Base-by-base conservation (phyloP, 2,888 invertebrate genomes). In the Ectropis crepuscularia region DNA sequence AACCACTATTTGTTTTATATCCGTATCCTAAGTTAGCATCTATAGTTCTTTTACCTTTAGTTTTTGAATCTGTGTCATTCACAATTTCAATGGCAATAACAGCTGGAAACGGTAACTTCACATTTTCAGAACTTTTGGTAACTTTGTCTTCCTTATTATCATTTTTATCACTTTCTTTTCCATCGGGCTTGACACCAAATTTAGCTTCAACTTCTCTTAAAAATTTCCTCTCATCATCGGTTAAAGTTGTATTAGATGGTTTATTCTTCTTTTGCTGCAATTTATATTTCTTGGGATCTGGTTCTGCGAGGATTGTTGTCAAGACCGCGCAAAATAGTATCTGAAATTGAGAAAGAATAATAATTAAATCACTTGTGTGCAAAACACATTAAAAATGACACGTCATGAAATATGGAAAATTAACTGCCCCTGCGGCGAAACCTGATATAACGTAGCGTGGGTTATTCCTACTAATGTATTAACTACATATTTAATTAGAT, bases 21-120 rank as follows among this genome's bases (percentile, higher is more conserved):
- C 95, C 96, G 79, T 95, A 96, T 62, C 96, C 96, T 9, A 96
- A 86, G 53, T 95, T 95, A 0, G 94, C 94, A 69, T 96, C 96
- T 10, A 96, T 95, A 0, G 96, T 96, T 71, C 96, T 90, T 28
- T 71, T 96, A 0, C 90, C 93, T 80, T 94, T 94, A 5, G 76
- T 73, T 69, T 93, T 93, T 5, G 91, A 83, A 37, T 93, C 89
- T 5, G 93, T 93, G 63, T 93, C 93, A 61, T 94, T 94, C 0
- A 94, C 93, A 55, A 95, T 94, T 83, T 95, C 94, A 61, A 95
- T 94, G 1, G 95, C 95, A 66, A 95, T 92, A 6, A 95, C 94
- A 49, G 94, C 94, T 6, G 94, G 94, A 54, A 90, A 89, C 12
- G 87, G 72, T 39, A 70, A 46, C 49, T 70, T 72, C 0, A 63